Evolutionary conservation across 2,888 invertebrate species (phyloP), one percentile per base, ranked within the genome.

Genomic region (Patella depressa): DNA sequence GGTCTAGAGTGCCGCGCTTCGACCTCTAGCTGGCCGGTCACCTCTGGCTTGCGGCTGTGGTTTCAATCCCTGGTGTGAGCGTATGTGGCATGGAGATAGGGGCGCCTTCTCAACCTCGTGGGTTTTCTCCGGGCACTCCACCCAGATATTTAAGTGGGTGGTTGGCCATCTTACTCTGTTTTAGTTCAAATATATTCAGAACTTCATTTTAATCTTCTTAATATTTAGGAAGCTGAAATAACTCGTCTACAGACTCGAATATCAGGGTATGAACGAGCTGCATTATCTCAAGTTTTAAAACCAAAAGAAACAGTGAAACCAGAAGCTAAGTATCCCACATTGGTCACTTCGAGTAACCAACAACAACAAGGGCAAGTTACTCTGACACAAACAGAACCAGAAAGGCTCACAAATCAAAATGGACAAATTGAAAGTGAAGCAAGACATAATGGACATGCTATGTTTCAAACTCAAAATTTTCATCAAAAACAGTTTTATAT

Each of bases 231-330:
- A 75, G 80, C 85, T 3, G 86, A 88, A 77, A 87, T 88, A 53
- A 86, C 86, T 14, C 78, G 86, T 73, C 82, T 89, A 12, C 84
- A 87, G 53, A 86, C 87, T 9, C 86, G 84, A 77, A 80, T 89
- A 9, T 85, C 85, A 12, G 84, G 88, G 53, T 77, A 85, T 73
- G 87, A 88, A 74, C 82, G 88, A 15, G 78, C 81, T 34, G 84
- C 84, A 9, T 77, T 82, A 77, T 80, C 71, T 12, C 82, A 78
- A 75, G 78, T 34, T 76, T 82, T 69, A 9, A 17, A 34, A 12
- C 45, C 77, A 34, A 53, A 73, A 71, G 24, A 55, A 71, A 55
- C 65, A 24, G 45, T 45, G 45, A 45, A 45, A 45, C 19, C 19
- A 65, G 12, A 65, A 65, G 24, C 19, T 5, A 19, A 65, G 24